Evolutionary conservation across 2,113 vertebrate species (phyloP).

Genomic region (Pachypanchax playfairii): DNA sequence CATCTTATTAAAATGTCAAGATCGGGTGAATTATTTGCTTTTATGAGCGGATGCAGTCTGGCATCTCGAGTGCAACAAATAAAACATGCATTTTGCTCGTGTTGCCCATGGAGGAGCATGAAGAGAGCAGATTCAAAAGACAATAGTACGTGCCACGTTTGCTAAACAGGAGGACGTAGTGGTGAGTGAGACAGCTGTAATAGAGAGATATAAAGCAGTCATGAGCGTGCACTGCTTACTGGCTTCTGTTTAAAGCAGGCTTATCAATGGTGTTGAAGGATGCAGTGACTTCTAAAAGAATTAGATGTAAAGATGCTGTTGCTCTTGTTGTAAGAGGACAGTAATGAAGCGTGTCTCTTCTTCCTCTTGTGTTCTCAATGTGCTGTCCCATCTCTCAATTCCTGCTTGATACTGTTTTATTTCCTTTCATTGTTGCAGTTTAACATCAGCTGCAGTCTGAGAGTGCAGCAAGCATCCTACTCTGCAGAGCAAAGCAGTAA

Average conservation of each 20-base stretch:
- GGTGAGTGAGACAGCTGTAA: constrained; percentile 18
- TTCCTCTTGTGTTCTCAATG: constrained; percentile 14
- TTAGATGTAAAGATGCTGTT: constrained; percentile 19
- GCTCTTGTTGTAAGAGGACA: constrained; percentile 13
- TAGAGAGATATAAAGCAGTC: constrained; percentile 23
- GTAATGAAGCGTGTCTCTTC: constrained; percentile 17
- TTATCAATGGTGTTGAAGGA: constrained; percentile 33
- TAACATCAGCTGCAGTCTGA: constrained; percentile 19
- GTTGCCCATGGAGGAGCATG: background rate
- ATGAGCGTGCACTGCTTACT: constrained; percentile 6
- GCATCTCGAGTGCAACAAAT: background rate
- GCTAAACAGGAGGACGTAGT: constrained; percentile 15
- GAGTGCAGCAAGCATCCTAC: constrained; percentile 33
- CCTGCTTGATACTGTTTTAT: background rate
- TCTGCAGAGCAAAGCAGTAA: constrained; percentile 46
- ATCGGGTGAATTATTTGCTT: constrained; percentile 5
- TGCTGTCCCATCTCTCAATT: background rate
- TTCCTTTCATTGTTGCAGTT: constrained; percentile 17
- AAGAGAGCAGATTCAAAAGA: constrained; percentile 14
- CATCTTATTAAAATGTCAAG: constrained; percentile 25
- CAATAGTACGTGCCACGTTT: background rate
- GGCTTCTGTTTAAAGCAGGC: constrained; percentile 28
- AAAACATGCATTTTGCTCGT: constrained; percentile 3
- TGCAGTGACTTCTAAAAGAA: constrained; percentile 25
- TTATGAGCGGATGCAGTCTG: background rate